These are phyloP conservation scores for Arrhamphus sclerolepis DNA, from an alignment of 2,797 vertebrate species.

Conservation along the genomic window DNA sequence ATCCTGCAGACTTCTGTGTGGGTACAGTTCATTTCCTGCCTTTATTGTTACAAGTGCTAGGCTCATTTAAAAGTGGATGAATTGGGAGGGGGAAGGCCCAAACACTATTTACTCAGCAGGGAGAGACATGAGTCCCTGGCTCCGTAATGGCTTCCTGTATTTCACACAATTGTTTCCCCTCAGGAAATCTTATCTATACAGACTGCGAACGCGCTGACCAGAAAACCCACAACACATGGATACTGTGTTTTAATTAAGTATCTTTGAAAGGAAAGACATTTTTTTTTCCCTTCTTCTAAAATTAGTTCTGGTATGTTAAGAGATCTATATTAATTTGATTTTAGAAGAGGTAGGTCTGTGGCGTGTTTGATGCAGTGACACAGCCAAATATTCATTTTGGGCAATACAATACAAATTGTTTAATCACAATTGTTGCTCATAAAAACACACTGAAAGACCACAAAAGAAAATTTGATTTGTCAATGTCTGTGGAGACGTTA, in stretches of 20 bases:
- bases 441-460: no score
- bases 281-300: conserved; percentile 12
- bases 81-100: conserved; percentile 41
- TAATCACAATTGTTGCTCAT: background rate
- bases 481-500: background rate
- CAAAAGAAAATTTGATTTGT: no score
- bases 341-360: background rate
- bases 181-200: conserved; percentile 86
- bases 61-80: conserved; percentile 63
- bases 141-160: conserved; percentile 94
- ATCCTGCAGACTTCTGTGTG: conserved; percentile 55
- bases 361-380: background rate
- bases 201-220: conserved; percentile 75
- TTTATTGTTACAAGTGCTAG: conserved; percentile 73
- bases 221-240: conserved; percentile 55
- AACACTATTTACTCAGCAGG: conserved; percentile 77
- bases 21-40: conserved; percentile 75
- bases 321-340: background rate
- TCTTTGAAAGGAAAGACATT: conserved; percentile 15
- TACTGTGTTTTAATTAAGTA: conserved; percentile 55
- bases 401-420: background rate
- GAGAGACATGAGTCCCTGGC: conserved; percentile 73
- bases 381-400: background rate
- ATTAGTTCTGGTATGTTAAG: background rate
- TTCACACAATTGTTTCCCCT: conserved; percentile 91